These are phyloP conservation scores for Meta bourneti DNA, from an alignment of 2,888 invertebrate species.

Conservation along the genomic window DNA sequence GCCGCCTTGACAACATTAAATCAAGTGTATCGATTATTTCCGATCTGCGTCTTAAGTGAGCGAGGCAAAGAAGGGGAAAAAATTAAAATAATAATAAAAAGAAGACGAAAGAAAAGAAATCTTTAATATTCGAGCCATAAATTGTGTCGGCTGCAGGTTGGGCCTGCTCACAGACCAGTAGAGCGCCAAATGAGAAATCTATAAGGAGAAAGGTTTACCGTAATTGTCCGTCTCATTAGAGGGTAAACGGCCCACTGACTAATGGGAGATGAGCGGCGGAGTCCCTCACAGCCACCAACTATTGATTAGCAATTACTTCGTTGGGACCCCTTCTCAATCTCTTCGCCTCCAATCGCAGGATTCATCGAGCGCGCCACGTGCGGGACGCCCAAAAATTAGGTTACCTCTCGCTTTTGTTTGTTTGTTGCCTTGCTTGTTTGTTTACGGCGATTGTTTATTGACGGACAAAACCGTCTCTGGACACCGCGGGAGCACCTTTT, in stretches of 20 bases:
- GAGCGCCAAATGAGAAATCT: constrained; percentile 77
- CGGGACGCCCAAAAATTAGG: constrained; percentile 69
- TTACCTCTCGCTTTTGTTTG: constrained; percentile 43
- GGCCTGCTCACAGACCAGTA: constrained; percentile 74
- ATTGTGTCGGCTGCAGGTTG: constrained; percentile 76
- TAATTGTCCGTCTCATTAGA: constrained; percentile 77
- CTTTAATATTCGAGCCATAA: constrained; percentile 77
- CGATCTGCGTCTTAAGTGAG: constrained; percentile 75
- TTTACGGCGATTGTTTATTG: constrained; percentile 48
- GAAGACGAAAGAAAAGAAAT: constrained; percentile 60
- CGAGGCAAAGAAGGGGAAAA: constrained; percentile 43
- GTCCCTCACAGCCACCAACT: constrained; percentile 75
- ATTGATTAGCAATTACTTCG: constrained; percentile 77
- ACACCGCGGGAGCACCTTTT: too few species aligned
- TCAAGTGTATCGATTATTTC: constrained; percentile 75
- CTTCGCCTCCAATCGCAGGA: constrained; percentile 69
- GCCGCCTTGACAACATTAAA: constrained; percentile 75
- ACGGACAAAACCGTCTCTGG: constrained; percentile 6
- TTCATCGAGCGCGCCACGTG: constrained; percentile 62
- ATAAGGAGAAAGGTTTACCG: constrained; percentile 77
- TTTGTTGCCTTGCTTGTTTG: constrained; percentile 32
- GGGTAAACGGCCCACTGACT: constrained; percentile 77
- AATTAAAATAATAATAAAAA: constrained; percentile 61
- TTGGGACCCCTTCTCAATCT: constrained; percentile 69
- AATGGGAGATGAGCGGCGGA: constrained; percentile 74